Evolutionary conservation across 2,888 invertebrate species (phyloP), one percentile per base, ranked within the genome.

Genomic region (Leptarthrus brevirostris): DNA sequence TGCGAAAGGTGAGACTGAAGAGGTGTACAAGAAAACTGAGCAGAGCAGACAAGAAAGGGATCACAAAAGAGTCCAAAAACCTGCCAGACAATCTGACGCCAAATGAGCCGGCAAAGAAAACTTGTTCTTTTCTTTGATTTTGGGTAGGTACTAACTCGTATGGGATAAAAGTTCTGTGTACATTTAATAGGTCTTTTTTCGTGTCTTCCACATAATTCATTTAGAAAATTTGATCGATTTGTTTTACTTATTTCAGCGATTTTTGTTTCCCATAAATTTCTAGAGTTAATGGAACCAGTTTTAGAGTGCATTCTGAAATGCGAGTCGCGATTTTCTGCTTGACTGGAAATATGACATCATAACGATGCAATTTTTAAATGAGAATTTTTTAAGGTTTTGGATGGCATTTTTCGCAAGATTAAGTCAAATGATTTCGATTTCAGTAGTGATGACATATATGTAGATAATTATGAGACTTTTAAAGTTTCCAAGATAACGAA

Each of bases 31-130:
- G 26, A 54, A 12, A 10, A 18, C n/a, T 16, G 20, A 10, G 18
- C 52, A 18, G 22, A n/a, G n/a, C n/a, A n/a, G 8, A 22, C 40
- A n/a, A 30, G 36, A 73, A 70, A 75, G 73, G 73, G 71, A 73
- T 64, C 53, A 70, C 71, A 70, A 71, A 73, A 74, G 73, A 66
- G 71, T 36, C 75, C 75, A 64, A 73, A 75, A 75, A 71, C 75
- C 71, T 70, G 53, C 75, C 75, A 75, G 75, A 75, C 75, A 74
- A 56, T 54, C 54, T 74, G 75, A 70, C 75, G 75, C 75, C 75
- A 53, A 72, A 72, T 12, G 58, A 72, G 58, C 69, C 69, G 69
- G 69, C 69, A 34, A 14, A 52, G 69, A 52, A 69, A 69, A 52
- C 52, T 49, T 69, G 49, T 71, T 71, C 26, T 54, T 40, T 71